A percentile compares a stretch with the other conserved stretches of the same genome.
Evolutionary conservation across 1,140 invertebrate genomes (phyloP).

Genomic region (Heliothis subflexa): DNA sequence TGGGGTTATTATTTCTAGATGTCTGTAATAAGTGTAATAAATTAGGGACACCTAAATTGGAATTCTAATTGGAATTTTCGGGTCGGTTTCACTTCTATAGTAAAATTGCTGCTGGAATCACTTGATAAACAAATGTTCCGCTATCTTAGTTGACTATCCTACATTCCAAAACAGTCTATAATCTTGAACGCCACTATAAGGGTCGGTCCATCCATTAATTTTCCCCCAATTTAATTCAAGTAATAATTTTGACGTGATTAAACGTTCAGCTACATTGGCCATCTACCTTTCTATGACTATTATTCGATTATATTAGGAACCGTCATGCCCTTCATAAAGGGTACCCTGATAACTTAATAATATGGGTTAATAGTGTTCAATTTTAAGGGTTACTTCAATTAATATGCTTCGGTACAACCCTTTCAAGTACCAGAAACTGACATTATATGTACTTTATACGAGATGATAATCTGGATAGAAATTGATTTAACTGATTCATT

Average conservation of each 20-base stretch:
- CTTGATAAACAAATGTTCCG: too few relatives aligned
- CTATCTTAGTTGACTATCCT: too few relatives aligned
- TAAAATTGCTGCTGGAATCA: too few relatives aligned
- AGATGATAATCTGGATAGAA: background rate
- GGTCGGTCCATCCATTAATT: background rate
- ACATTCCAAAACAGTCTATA: too few relatives aligned
- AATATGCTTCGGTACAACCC: slow-evolving; percentile 1
- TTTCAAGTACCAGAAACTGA: background rate
- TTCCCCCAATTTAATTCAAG: background rate
- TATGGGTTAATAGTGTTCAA: slow-evolving; percentile 22
- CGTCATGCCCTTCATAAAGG: background rate
- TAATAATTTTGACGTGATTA: background rate
- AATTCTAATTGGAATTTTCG: too few relatives aligned
- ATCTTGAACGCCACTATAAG: too few relatives aligned
- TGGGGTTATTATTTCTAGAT: too few relatives aligned
- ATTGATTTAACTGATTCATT: background rate
- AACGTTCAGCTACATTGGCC: background rate
- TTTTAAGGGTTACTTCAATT: slow-evolving; percentile 3
- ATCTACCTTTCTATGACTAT: background rate
- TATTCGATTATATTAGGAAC: slow-evolving; percentile 6
- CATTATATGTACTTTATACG: background rate
- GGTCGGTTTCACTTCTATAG: too few relatives aligned
- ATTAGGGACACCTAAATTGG: too few relatives aligned
- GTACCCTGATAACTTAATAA: slow-evolving; percentile 10
- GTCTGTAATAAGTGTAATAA: too few relatives aligned